These are phyloP conservation scores for Melanophora roralis DNA, from an alignment of 2,888 invertebrate species.

Conservation along the genomic window DNA sequence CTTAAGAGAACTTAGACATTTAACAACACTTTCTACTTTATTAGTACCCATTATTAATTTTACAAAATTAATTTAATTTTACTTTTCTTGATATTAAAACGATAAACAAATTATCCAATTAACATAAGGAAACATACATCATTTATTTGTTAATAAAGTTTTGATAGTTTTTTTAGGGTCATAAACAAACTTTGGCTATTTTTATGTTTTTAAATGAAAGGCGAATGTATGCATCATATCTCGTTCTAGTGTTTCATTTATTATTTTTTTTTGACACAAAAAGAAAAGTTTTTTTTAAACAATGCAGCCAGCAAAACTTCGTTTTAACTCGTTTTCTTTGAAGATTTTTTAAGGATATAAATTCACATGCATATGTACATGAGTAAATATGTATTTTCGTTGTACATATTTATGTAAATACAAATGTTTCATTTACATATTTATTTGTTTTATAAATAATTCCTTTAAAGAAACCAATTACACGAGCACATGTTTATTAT, in stretches of 20 bases:
- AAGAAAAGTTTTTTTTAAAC: slow-evolving; percentile 4
- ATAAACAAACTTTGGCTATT: not conserved
- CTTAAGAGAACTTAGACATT: not conserved
- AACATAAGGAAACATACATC: no score
- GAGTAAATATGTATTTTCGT: not conserved
- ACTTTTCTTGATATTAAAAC: no score
- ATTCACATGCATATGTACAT: not conserved
- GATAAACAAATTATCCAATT: no score
- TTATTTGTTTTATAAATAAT: slow-evolving; percentile 16
- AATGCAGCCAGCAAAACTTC: slow-evolving; percentile 44
- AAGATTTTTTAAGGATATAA: slow-evolving; percentile 26
- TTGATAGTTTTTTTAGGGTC: not conserved
- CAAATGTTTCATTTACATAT: not conserved
- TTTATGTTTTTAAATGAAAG: no score
- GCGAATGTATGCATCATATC: no score
- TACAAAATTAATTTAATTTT: no score
- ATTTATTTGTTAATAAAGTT: no score
- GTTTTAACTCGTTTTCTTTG: slow-evolving; percentile 37
- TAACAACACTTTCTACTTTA: no score
- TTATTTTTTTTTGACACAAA: not conserved
- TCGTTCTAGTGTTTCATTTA: no score
- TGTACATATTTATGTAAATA: no score
- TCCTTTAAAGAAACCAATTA: slow-evolving; percentile 25
- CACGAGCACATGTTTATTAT: slow-evolving; percentile 40
- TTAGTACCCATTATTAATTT: no score